Conservation (phyloP, 2,888 invertebrate species). For the Anticlea derivata region DNA sequence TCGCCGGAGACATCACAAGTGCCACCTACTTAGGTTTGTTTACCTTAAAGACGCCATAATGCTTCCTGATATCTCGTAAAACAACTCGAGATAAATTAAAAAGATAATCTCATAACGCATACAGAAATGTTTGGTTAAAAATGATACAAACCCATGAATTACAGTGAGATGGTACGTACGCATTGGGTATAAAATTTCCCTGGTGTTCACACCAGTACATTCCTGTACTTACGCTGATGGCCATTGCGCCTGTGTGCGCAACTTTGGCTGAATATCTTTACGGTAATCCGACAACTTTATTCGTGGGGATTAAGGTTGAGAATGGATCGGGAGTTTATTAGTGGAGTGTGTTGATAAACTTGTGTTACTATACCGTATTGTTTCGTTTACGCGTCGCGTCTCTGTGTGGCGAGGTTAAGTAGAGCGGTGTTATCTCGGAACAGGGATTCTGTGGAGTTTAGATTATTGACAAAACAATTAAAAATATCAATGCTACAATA, state of each 20-base stretch:
- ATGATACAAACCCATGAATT: constrained; percentile 77
- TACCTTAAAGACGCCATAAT: constrained; percentile 14
- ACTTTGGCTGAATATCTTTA: constrained; percentile 46
- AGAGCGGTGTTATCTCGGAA: constrained; percentile 82
- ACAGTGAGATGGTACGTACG: constrained; percentile 59
- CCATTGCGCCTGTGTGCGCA: constrained; percentile 57
- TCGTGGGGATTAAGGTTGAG: constrained; percentile 41
- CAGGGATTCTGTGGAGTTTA: constrained; percentile 76
- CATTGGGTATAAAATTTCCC: constrained; percentile 77
- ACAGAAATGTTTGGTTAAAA: constrained; percentile 68
- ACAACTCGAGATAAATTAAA: constrained; percentile 59
- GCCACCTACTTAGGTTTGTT: too few relatives aligned
- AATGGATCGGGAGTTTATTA: constrained; percentile 38
- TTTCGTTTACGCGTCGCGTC: constrained; percentile 81
- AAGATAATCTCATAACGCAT: constrained; percentile 63
- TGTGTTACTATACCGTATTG: constrained; percentile 81
- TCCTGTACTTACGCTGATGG: constrained; percentile 60
- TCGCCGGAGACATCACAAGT: constrained; percentile 6
- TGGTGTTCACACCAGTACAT: constrained; percentile 73
- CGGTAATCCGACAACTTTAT: constrained; percentile 45
- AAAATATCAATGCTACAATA: neutral
- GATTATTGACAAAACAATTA: constrained; percentile 50
- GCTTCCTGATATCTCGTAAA: constrained; percentile 39
- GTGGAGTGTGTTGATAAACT: constrained; percentile 58
- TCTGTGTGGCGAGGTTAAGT: constrained; percentile 83